A percentile compares a stretch with the other conserved stretches of the same genome.
Evolutionary conservation across 2,888 invertebrate genomes (phyloP).

Genomic region (Tenthredo distinguenda): DNA sequence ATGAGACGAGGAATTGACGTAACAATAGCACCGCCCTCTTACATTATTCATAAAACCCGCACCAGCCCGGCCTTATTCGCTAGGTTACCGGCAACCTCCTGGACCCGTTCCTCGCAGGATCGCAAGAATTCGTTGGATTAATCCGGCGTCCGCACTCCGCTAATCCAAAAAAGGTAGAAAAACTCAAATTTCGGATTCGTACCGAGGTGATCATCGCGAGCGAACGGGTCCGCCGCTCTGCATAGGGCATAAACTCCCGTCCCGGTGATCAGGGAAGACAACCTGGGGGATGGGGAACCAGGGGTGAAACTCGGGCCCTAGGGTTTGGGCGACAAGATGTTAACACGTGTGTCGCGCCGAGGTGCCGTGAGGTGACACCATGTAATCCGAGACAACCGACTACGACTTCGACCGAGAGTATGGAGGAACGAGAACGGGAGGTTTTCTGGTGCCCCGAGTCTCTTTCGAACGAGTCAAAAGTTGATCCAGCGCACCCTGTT

Average conservation of each 20-base stretch:
- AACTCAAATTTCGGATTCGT: background rate
- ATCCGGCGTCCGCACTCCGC: background rate
- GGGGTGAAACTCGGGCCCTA: slow-evolving; percentile 57
- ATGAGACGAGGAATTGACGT: slow-evolving; percentile 58
- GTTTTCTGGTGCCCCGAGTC: background rate
- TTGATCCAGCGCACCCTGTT: slow-evolving; percentile 39
- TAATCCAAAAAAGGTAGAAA: background rate
- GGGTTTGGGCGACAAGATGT: slow-evolving; percentile 73
- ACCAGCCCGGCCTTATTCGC: slow-evolving; percentile 30
- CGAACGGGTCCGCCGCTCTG: background rate
- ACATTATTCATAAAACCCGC: slow-evolving; percentile 62
- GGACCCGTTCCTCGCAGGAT: background rate
- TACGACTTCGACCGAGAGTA: slow-evolving; percentile 55
- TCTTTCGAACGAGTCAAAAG: slow-evolving; percentile 36
- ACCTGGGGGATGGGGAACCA: slow-evolving; percentile 41
- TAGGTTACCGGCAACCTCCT: background rate
- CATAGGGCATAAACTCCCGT: slow-evolving; percentile 1
- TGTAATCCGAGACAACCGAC: slow-evolving; percentile 75
- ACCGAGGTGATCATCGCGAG: background rate
- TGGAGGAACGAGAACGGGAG: background rate
- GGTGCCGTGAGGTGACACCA: slow-evolving; percentile 72
- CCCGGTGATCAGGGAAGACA: slow-evolving; percentile 25
- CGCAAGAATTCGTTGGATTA: background rate
- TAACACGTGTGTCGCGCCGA: slow-evolving; percentile 72
- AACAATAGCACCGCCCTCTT: slow-evolving; percentile 60